phyloP scores from a whole-genome alignment of 2,797 vertebrate genomes.

The Eulemur albifrons region DNA sequence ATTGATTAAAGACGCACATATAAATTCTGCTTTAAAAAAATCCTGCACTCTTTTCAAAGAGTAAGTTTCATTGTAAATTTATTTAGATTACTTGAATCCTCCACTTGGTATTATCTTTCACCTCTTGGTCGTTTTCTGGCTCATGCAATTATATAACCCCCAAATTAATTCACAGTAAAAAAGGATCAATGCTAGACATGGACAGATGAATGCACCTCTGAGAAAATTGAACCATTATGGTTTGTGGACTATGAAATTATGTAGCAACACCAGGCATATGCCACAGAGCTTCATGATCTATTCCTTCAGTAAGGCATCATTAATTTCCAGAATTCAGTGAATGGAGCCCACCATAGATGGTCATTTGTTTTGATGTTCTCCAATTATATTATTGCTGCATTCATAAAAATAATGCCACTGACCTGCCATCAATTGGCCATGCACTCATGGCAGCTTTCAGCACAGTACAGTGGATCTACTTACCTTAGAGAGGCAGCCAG shows the following conservation, averaged over 20 bases:
- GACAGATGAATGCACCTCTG: conserved; percentile 50
- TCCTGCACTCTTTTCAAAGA: neutral
- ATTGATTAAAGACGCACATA: neutral
- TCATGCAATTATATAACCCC: neutral
- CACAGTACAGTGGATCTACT: neutral
- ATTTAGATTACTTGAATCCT: neutral
- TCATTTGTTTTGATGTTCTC: conserved; percentile 57
- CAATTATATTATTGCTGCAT: conserved; percentile 40
- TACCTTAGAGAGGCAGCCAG: neutral
- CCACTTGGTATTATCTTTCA: neutral
- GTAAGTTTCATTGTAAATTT: neutral
- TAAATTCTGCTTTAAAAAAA: neutral
- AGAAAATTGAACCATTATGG: conserved; percentile 63
- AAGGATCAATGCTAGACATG: conserved; percentile 43
- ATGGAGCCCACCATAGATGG: conserved; percentile 1
- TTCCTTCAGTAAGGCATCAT: conserved; percentile 42
- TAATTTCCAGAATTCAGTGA: conserved; percentile 56
- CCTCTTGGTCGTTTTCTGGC: neutral
- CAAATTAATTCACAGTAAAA: conserved; percentile 20
- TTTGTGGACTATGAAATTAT: conserved; percentile 76
- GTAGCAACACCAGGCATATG: conserved; percentile 55
- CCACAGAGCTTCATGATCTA: neutral
- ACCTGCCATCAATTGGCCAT: neutral
- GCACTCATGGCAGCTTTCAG: neutral
- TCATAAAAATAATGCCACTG: conserved; percentile 28